Conservation (phyloP, 2,888 invertebrate species). For the Ellobium chinense region DNA sequence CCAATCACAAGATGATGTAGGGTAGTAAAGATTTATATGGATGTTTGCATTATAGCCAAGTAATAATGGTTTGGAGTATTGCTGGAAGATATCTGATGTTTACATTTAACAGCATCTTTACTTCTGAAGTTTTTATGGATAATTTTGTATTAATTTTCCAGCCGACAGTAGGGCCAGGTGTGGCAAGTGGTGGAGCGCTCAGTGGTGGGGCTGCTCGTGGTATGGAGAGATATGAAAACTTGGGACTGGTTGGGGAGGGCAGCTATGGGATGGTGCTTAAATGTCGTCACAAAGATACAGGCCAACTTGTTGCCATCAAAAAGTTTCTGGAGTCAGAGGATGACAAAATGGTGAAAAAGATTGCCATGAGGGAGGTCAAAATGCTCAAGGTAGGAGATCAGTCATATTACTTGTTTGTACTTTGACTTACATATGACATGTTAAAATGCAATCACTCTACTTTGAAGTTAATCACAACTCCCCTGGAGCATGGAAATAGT, state of each 20-base stretch:
- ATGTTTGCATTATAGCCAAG: too few species aligned
- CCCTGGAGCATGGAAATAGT: too few species aligned
- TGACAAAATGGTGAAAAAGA: constrained; percentile 96
- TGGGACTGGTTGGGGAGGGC: constrained; percentile 96
- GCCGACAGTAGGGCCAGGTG: neutral
- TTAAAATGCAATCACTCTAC: too few species aligned
- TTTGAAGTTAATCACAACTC: too few species aligned
- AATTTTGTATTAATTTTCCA: neutral
- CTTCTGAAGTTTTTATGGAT: neutral
- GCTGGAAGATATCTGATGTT: too few species aligned
- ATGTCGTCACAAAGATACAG: constrained; percentile 95
- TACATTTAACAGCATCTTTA: neutral
- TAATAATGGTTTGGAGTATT: too few species aligned
- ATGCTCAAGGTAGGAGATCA: constrained; percentile 93
- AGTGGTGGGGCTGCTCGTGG: constrained; percentile 15
- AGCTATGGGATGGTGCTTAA: constrained; percentile 98
- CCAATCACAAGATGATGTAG: too few species aligned
- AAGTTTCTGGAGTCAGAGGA: constrained; percentile 98
- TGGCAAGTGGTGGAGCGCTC: neutral
- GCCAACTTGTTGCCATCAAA: constrained; percentile 96
- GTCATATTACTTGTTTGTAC: too few species aligned
- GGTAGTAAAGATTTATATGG: too few species aligned
- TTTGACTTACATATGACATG: too few species aligned
- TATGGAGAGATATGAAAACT: constrained; percentile 89
- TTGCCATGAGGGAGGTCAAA: constrained; percentile 95